Evolutionary conservation across 2,888 invertebrate genomes (phyloP), one percentile per base, ranked within the genome.

Genomic region (Shargacucullia verbasci): DNA sequence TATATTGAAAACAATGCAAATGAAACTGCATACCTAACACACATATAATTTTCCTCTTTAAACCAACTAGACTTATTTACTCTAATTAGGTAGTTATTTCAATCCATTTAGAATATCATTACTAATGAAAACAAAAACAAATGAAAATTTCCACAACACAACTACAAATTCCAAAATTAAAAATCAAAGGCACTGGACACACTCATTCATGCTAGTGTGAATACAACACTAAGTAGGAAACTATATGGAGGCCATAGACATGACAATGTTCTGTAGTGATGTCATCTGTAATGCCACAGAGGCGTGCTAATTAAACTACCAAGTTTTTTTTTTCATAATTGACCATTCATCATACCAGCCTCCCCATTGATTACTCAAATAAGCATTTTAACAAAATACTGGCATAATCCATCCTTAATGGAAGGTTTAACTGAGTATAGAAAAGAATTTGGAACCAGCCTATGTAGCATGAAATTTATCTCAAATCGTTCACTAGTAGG

Each of bases 261-360:
- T 73, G 73, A 72, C 68, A 67, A 71, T 78, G 80, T 78, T 73
- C 65, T 70, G 45, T 59, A 80, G 78, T 89, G 90, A 91, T 87
- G 85, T 92, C 91, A 90, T 86, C 69, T 70, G 43, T 61, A 70
- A 68, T 70, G 61, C 55, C 57, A 66, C 59, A 52, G 59, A 73
- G 66, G 45, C 47, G 48, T 83, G 86, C 72, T 88, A 88, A 87
- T 88, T 88, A 79, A 60, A 56, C 45, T 66, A 44, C 59, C 43
- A 67, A 49, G 62, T 70, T 74, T 49, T 52, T 55, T 57, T 10
- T 52, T 55, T 57, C 9, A 3, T 55, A 59, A 58, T 38, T 53
- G 29, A 48, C 25, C 25, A 40, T 52, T 20, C 4, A 20, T 20
- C 20, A 20, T 20, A 3, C 2, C 20, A 20, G 20, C 20, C 20